These are phyloP conservation scores for Tetramorium alpestre DNA, from an alignment of 1,140 invertebrate species.

Conservation along the genomic window DNA sequence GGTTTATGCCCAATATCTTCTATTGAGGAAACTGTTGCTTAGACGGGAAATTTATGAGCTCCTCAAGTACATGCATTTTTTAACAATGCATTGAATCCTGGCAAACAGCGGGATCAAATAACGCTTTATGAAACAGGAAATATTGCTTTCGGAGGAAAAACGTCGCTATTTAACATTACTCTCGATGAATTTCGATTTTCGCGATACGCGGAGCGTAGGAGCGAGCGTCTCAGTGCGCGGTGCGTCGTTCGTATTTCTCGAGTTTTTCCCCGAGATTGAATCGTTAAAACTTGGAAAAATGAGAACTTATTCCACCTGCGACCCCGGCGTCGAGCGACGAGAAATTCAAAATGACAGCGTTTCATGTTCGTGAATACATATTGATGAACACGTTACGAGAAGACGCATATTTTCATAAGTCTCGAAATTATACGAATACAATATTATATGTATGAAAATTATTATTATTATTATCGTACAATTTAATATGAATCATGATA, in stretches of 20 bases:
- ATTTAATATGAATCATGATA: background rate
- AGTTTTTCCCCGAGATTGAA: conserved; percentile 46
- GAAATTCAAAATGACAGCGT: conserved; percentile 24
- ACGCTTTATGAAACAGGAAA: background rate
- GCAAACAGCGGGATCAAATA: background rate
- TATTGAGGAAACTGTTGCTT: background rate
- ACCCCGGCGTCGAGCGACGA: background rate
- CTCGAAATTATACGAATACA: background rate
- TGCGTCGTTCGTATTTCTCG: conserved; percentile 8
- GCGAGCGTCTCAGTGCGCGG: background rate
- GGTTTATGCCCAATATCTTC: background rate
- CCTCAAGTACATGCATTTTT: background rate
- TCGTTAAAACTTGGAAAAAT: conserved; percentile 70
- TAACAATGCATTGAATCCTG: background rate
- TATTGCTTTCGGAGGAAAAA: background rate
- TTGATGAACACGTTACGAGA: conserved; percentile 11
- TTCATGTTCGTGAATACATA: conserved; percentile 4
- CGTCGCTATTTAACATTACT: conserved; percentile 27
- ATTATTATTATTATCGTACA: background rate
- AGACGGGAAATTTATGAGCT: background rate
- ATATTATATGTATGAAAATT: background rate
- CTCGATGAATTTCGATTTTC: conserved; percentile 24
- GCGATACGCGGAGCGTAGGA: background rate
- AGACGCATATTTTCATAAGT: background rate
- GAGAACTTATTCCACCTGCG: conserved; percentile 35